Conservation (phyloP, 2,888 invertebrate genomes). For the Melanotus villosus region DNA sequence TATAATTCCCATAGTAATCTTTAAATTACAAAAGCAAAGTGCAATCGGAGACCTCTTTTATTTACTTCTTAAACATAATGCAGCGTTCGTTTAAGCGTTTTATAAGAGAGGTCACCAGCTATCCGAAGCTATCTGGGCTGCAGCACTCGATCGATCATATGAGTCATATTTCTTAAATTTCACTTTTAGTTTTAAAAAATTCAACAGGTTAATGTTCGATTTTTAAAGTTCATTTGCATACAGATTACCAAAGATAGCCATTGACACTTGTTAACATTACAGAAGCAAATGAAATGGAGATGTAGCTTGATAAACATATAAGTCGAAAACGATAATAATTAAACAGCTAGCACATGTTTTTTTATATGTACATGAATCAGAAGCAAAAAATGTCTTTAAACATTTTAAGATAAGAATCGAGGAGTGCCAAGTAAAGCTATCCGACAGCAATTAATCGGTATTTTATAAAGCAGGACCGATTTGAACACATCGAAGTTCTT, state of each 20-base stretch:
- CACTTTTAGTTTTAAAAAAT: too few relatives aligned
- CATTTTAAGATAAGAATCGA: slow-evolving; percentile 10
- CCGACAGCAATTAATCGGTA: slow-evolving; percentile 1
- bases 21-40: too few relatives aligned
- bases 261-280: slow-evolving; percentile 14
- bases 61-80: too few relatives aligned
- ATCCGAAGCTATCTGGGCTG: too few relatives aligned
- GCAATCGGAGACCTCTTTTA: too few relatives aligned
- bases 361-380: slow-evolving; percentile 6
- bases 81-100: too few relatives aligned
- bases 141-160: too few relatives aligned
- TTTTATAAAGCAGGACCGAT: too few relatives aligned
- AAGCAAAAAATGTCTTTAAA: not conserved
- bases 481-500: not conserved
- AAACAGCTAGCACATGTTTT: slow-evolving; percentile 13
- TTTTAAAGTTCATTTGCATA: slow-evolving; percentile 6
- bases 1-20: too few relatives aligned
- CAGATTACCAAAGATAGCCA: not conserved
- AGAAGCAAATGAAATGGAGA: not conserved
- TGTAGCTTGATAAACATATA: slow-evolving; percentile 6
- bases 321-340: slow-evolving; percentile 9
- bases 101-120: too few relatives aligned
- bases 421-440: slow-evolving; percentile 14
- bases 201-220: too few relatives aligned
- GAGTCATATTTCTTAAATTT: too few relatives aligned